A percentile compares a stretch with the other conserved stretches of the same genome.
phyloP scores from a whole-genome alignment of 2,113 vertebrate genomes.

The Harpagus bidentatus region DNA sequence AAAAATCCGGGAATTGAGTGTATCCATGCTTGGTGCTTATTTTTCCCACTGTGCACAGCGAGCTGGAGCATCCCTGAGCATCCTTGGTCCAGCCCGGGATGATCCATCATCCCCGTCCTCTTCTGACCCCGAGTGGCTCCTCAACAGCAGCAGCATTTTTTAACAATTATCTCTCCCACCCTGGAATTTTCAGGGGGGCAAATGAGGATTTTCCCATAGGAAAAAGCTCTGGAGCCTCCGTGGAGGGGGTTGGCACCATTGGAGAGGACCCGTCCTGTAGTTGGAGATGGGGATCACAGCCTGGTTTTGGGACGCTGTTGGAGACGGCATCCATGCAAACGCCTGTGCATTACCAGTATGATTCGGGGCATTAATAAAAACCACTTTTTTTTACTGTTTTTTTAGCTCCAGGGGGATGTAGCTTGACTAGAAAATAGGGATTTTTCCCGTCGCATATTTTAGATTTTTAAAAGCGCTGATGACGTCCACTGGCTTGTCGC shows the following conservation, averaged over 20 bases:
- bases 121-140: background rate
- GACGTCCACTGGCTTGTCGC: accelerated
- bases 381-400: background rate
- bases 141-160: background rate
- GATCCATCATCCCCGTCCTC: background rate
- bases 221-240: background rate
- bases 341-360: background rate
- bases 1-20: background rate
- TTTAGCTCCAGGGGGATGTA: background rate
- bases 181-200: background rate
- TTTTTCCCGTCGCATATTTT: background rate
- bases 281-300: background rate
- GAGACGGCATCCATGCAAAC: background rate
- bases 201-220: background rate
- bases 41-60: background rate
- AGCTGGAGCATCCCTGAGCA: background rate
- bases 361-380: background rate
- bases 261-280: background rate
- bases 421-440: background rate
- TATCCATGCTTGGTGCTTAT: accelerated
- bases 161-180: background rate
- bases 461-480: background rate
- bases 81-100: background rate
- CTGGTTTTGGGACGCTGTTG: background rate
- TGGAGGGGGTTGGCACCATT: background rate